phyloP scores from a whole-genome alignment of 2,888 invertebrate genomes.

The Zhuqinia jingwanae region DNA sequence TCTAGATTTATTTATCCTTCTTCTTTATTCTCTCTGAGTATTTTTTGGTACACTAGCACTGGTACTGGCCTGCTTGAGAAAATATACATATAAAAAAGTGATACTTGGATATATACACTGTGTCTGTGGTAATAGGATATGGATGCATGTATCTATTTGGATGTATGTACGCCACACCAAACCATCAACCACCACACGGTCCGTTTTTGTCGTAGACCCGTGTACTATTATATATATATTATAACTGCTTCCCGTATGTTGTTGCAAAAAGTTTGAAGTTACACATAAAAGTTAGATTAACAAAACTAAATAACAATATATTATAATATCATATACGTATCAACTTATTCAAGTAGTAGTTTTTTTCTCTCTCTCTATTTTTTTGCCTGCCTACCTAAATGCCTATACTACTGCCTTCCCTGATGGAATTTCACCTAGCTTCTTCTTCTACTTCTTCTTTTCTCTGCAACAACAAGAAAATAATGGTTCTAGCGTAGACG shows the following conservation, averaged over 20 bases:
- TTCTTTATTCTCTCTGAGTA: background rate
- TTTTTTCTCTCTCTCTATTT: background rate
- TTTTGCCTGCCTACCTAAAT: background rate
- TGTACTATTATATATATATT: no score
- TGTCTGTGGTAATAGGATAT: no score
- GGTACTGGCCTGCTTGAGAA: constrained; percentile 4
- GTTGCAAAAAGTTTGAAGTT: constrained; percentile 36
- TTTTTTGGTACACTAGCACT: no score
- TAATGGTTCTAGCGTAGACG: background rate
- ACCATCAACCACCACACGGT: background rate
- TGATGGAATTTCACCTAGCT: background rate
- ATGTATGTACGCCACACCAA: background rate
- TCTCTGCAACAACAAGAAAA: background rate
- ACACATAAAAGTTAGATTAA: constrained; percentile 41
- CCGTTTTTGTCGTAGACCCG: no score
- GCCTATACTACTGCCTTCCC: background rate
- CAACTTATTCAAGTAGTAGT: background rate
- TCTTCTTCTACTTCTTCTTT: no score
- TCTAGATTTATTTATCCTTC: constrained; percentile 65
- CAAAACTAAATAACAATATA: constrained; percentile 29
- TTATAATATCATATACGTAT: constrained; percentile 1
- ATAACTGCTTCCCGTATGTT: no score
- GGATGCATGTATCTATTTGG: no score
- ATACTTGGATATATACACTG: constrained; percentile 11
- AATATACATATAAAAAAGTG: no score